Evolutionary conservation across 1,140 invertebrate genomes (phyloP).

Genomic region (Druon quercuslanigerum): DNA sequence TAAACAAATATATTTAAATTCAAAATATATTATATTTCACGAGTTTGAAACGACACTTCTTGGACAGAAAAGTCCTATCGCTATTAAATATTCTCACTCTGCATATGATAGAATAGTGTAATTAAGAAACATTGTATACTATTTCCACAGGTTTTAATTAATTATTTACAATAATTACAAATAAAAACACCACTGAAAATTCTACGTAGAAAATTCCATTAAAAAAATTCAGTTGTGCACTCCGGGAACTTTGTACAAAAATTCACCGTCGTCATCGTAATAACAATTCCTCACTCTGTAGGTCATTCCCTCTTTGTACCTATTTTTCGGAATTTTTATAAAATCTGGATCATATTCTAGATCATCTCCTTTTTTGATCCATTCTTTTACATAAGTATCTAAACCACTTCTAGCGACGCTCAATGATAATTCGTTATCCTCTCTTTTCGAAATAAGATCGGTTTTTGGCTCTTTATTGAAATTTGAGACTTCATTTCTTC

Average conservation of each 20-base stretch:
- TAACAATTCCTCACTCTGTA: constrained; percentile 85
- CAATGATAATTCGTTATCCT: background rate
- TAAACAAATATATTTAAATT: too few relatives aligned
- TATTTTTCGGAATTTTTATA: constrained; percentile 81
- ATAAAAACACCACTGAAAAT: too few relatives aligned
- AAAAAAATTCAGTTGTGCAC: constrained; percentile 32
- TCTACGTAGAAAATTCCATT: too few relatives aligned
- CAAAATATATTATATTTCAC: too few relatives aligned
- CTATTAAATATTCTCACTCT: too few relatives aligned
- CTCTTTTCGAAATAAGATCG: background rate
- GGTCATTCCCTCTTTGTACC: constrained; percentile 78
- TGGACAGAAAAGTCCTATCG: too few relatives aligned
- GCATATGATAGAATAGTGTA: too few relatives aligned
- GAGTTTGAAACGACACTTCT: too few relatives aligned
- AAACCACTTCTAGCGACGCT: constrained; percentile 1
- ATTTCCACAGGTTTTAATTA: too few relatives aligned
- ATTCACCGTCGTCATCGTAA: constrained; percentile 85
- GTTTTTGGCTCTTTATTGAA: background rate
- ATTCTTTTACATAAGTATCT: constrained; percentile 51
- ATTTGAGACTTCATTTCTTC: background rate
- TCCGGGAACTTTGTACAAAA: constrained; percentile 85
- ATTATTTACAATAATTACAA: too few relatives aligned
- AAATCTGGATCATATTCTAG: constrained; percentile 74
- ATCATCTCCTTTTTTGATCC: constrained; percentile 52
- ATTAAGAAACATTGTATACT: too few relatives aligned